Conservation (phyloP, 2,113 vertebrate genomes). For the Myotis lucifugus region DNA sequence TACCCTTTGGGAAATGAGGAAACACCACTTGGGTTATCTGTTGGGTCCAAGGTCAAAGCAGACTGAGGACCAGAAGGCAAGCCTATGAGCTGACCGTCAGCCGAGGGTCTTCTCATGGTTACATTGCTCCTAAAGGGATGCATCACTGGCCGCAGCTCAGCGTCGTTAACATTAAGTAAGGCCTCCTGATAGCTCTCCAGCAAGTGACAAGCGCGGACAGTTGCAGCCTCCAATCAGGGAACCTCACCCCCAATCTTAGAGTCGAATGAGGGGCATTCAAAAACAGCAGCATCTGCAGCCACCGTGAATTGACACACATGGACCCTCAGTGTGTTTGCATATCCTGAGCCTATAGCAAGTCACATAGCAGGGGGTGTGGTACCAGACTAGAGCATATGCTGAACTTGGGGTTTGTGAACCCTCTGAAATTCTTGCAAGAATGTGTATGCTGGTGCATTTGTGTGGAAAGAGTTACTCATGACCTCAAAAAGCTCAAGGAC, state of each 20-base stretch:
- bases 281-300: neutral
- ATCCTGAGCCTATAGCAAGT: neutral
- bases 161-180: neutral
- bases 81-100: neutral
- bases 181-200: neutral
- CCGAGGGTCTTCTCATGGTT: neutral
- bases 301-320: neutral
- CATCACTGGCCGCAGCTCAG: neutral
- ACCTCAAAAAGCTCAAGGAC: neutral
- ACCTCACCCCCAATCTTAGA: neutral
- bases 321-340: neutral
- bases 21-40: neutral
- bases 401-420: neutral
- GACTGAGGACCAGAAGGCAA: neutral
- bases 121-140: neutral
- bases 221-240: neutral
- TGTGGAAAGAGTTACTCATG: neutral
- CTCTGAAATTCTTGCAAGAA: neutral
- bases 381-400: neutral
- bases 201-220: neutral
- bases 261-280: neutral
- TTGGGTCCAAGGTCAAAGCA: slow-evolving; percentile 27
- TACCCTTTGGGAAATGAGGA: neutral
- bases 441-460: neutral
- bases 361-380: neutral